phyloP scores from a whole-genome alignment of 2,888 invertebrate genomes.

The Resseliella maxima region DNA sequence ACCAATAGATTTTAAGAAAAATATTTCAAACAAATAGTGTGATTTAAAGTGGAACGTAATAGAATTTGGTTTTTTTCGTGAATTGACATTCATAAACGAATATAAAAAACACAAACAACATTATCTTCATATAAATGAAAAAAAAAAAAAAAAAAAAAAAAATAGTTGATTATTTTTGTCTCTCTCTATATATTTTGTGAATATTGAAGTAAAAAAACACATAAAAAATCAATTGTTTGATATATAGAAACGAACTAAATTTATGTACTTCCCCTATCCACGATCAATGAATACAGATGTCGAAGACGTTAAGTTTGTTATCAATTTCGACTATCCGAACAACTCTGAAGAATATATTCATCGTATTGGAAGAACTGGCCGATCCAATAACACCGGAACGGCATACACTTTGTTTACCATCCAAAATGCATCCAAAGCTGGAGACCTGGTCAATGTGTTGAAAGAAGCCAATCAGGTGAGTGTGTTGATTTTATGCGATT shows the following conservation, averaged over 20 bases:
- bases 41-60: constrained; percentile 53
- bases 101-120: constrained; percentile 54
- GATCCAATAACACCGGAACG: constrained; percentile 91
- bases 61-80: constrained; percentile 55
- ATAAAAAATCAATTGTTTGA: background rate
- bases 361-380: constrained; percentile 95
- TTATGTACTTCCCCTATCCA: constrained; percentile 44
- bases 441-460: constrained; percentile 89
- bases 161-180: constrained; percentile 32
- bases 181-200: constrained; percentile 10
- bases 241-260: constrained; percentile 12
- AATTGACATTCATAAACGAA: constrained; percentile 44
- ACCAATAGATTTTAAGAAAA: constrained; percentile 5
- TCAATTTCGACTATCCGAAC: constrained; percentile 98
- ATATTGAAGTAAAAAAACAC: background rate
- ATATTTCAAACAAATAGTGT: constrained; percentile 22
- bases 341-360: constrained; percentile 96
- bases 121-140: constrained; percentile 27
- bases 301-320: constrained; percentile 98
- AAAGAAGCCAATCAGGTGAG: constrained; percentile 90
- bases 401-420: constrained; percentile 97
- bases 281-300: constrained; percentile 77
- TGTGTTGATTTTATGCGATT: too few relatives aligned
- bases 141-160: background rate
- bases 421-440: constrained; percentile 89